Conservation (phyloP, 2,888 invertebrate species). For the Lysandra coridon region DNA sequence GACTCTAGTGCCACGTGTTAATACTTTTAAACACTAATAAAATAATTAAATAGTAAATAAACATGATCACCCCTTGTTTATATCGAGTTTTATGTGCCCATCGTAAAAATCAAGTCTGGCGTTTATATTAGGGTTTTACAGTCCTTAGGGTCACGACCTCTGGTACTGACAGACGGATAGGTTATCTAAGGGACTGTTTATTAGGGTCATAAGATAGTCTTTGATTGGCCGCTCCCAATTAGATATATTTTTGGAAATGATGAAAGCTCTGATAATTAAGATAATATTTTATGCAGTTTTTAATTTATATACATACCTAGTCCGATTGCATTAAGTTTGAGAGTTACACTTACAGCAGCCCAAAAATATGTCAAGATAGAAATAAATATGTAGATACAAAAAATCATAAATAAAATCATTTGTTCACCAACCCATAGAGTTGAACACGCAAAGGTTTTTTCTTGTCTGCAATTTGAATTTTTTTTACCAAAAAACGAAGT, state of each 20-base stretch:
- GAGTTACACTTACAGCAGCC: too few species aligned
- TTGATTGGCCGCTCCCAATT: constrained; percentile 16
- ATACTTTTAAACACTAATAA: constrained; percentile 31
- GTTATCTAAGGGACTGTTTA: constrained; percentile 12
- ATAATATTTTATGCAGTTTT: neutral
- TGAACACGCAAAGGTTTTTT: too few species aligned
- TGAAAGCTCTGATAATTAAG: neutral
- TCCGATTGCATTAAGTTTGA: too few species aligned
- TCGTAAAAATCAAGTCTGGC: constrained; percentile 28
- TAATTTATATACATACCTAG: neutral
- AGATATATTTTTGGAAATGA: neutral
- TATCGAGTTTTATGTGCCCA: constrained; percentile 2
- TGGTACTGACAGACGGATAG: constrained; percentile 49
- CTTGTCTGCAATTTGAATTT: too few species aligned
- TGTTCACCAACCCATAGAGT: too few species aligned
- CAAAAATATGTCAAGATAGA: too few species aligned
- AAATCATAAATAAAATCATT: too few species aligned
- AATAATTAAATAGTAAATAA: constrained; percentile 30
- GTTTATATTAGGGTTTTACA: constrained; percentile 37
- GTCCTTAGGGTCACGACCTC: constrained; percentile 65
- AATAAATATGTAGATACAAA: too few species aligned
- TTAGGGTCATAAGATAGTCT: constrained; percentile 1
- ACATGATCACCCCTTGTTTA: constrained; percentile 28
- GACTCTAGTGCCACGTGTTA: constrained; percentile 25
- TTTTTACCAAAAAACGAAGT: too few species aligned